phyloP scores from a whole-genome alignment of 2,888 invertebrate genomes.

The Campoplex capitator region DNA sequence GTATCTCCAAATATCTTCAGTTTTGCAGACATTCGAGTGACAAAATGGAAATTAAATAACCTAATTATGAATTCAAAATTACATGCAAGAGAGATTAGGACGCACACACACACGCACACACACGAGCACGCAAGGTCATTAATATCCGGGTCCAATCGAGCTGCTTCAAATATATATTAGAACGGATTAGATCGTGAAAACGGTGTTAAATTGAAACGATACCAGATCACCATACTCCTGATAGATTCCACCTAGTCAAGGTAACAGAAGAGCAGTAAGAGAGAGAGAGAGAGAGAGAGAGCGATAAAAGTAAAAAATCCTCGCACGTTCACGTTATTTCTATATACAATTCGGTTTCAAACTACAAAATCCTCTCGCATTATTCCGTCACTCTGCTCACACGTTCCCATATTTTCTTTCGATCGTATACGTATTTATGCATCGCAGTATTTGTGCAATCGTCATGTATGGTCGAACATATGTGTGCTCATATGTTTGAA shows the following conservation, averaged over 20 bases:
- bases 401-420: background rate
- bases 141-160: slow-evolving; percentile 74
- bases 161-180: slow-evolving; percentile 79
- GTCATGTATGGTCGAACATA: background rate
- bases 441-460: background rate
- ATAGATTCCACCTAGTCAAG: background rate
- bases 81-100: too few relatives aligned
- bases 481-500: background rate
- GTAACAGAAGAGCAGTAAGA: too few relatives aligned
- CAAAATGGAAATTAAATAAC: too few relatives aligned
- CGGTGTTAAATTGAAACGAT: slow-evolving; percentile 45
- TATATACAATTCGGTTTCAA: background rate
- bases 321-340: slow-evolving; percentile 12
- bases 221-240: background rate
- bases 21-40: too few relatives aligned
- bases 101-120: too few relatives aligned
- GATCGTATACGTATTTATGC: background rate
- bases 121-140: background rate
- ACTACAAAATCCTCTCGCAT: slow-evolving; percentile 12
- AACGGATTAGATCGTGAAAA: slow-evolving; percentile 75
- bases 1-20: too few relatives aligned
- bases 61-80: too few relatives aligned
- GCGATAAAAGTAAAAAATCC: background rate
- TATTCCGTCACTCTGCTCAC: slow-evolving; percentile 3
- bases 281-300: background rate